Percentiles rank a stretch among this genome's conserved stretches.
Conservation (phyloP, 2,797 vertebrate species). For the Myotis vivesi region DNA sequence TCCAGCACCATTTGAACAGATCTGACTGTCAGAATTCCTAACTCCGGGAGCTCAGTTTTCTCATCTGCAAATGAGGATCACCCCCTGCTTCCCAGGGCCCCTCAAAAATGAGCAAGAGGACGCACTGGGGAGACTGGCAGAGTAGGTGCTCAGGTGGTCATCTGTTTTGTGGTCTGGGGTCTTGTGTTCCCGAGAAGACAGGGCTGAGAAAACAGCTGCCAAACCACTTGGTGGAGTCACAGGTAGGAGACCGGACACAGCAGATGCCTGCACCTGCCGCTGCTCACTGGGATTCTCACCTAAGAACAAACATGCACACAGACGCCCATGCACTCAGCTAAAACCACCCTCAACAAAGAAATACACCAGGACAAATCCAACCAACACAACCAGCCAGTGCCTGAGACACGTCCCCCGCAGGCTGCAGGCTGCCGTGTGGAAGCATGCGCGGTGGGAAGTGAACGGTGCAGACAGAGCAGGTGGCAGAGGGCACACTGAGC, state of each 20-base stretch:
- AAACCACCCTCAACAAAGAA: background rate
- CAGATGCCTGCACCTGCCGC: background rate
- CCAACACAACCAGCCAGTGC: background rate
- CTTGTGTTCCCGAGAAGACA: background rate
- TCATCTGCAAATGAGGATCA: background rate
- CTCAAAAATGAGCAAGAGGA: background rate
- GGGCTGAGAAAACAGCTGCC: background rate
- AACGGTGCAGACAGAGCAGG: background rate
- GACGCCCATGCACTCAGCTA: background rate
- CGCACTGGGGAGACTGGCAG: background rate
- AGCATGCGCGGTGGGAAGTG: background rate
- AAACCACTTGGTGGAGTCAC: background rate
- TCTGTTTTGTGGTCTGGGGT: background rate
- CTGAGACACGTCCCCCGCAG: background rate
- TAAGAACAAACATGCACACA: background rate
- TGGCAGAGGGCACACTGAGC: background rate
- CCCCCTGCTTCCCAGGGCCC: background rate
- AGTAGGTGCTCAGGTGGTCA: too few relatives aligned
- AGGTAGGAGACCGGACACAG: background rate
- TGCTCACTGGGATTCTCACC: background rate
- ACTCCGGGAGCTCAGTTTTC: background rate
- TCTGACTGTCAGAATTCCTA: background rate
- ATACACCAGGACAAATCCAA: background rate
- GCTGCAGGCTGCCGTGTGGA: accelerated
- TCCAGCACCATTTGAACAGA: background rate